A percentile compares a stretch with the other conserved stretches of the same genome.
phyloP scores from a whole-genome alignment of 2,888 invertebrate species.

The Agelastica alni region DNA sequence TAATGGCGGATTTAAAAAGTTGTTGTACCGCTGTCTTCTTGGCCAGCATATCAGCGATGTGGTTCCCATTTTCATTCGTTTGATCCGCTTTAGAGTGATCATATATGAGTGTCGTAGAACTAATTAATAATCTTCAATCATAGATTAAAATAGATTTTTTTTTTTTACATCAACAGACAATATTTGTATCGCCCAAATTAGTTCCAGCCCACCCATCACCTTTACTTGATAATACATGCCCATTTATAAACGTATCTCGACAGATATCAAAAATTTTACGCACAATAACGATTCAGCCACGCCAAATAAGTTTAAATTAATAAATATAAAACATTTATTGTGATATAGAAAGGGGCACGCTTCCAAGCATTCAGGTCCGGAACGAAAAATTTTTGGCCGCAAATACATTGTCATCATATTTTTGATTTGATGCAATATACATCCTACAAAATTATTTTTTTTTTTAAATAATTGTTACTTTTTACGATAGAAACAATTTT shows the following conservation, averaged over 20 bases:
- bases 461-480: background rate
- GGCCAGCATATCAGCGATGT: too few relatives aligned
- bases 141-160: background rate
- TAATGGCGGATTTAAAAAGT: too few relatives aligned
- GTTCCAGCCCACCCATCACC: conserved; percentile 22
- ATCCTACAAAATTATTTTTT: too few relatives aligned
- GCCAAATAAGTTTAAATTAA: conserved; percentile 37
- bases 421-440: too few relatives aligned
- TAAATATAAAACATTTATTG: conserved; percentile 36
- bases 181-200: conserved; percentile 20
- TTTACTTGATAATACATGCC: conserved; percentile 24
- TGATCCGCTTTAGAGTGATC: too few relatives aligned
- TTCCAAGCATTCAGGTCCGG: conserved; percentile 3
- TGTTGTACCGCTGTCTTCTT: too few relatives aligned
- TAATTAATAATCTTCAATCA: too few relatives aligned
- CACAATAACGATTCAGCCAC: conserved; percentile 26
- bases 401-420: too few relatives aligned
- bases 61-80: too few relatives aligned
- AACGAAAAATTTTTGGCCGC: too few relatives aligned
- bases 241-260: conserved; percentile 19
- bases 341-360: conserved; percentile 27
- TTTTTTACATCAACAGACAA: background rate
- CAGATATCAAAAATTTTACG: conserved; percentile 29
- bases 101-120: too few relatives aligned
- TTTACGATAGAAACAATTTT: too few relatives aligned